phyloP scores from a whole-genome alignment of 2,888 invertebrate genomes.

The Cordilura impudica region DNA sequence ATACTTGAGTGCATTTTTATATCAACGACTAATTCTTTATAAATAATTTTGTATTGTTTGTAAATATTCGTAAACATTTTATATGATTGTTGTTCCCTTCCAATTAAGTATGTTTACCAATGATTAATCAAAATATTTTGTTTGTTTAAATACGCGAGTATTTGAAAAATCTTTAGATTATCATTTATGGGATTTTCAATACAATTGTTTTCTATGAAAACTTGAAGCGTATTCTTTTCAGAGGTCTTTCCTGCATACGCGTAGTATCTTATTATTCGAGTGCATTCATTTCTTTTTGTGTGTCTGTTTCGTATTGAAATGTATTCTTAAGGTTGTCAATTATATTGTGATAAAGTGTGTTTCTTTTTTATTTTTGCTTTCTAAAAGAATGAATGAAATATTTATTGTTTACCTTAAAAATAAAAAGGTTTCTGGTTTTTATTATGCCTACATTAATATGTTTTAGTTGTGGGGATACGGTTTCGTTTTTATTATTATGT shows the following conservation, averaged over 20 bases:
- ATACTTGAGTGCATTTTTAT: neutral
- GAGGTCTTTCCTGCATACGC: too few relatives aligned
- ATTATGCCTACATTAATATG: too few relatives aligned
- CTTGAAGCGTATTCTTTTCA: too few relatives aligned
- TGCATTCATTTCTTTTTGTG: slow-evolving; percentile 26
- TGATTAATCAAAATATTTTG: slow-evolving; percentile 36
- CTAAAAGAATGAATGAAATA: too few relatives aligned
- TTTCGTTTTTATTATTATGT: too few relatives aligned
- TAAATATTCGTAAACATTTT: too few relatives aligned
- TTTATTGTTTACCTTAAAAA: slow-evolving; percentile 7
- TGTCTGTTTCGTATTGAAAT: slow-evolving; percentile 3
- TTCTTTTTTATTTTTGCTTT: neutral
- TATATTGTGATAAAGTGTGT: slow-evolving; percentile 45
- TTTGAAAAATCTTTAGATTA: slow-evolving; percentile 33
- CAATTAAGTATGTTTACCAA: slow-evolving; percentile 11
- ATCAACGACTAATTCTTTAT: neutral
- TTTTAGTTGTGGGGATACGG: too few relatives aligned
- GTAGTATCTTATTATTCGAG: too few relatives aligned
- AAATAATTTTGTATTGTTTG: too few relatives aligned
- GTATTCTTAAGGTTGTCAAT: slow-evolving; percentile 43
- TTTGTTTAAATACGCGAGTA: slow-evolving; percentile 8
- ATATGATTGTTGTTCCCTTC: slow-evolving; percentile 23
- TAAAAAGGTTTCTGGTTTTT: too few relatives aligned
- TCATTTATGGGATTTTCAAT: slow-evolving; percentile 36
- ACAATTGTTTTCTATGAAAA: neutral